Evolutionary conservation across 2,888 invertebrate species (phyloP).

Genomic region (Melanotus villosus): DNA sequence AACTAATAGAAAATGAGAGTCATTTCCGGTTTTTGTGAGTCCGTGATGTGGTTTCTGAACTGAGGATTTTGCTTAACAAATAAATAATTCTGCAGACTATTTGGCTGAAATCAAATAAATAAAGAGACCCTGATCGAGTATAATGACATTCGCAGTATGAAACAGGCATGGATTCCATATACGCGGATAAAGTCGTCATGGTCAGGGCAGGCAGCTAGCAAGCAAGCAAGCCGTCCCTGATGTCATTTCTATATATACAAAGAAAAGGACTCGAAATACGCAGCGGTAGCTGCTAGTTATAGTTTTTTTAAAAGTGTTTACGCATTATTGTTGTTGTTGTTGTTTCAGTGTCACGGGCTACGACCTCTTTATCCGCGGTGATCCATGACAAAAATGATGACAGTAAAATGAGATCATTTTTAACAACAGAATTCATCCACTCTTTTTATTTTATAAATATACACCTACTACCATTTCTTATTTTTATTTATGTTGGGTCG

Average conservation of each 20-base stretch:
- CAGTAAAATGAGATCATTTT: constrained; percentile 49
- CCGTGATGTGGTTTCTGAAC: too few species aligned
- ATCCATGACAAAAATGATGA: constrained; percentile 45
- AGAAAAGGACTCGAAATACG: constrained; percentile 38
- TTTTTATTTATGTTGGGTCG: not conserved
- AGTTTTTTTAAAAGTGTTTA: constrained; percentile 44
- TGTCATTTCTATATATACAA: constrained; percentile 43
- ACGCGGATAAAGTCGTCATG: constrained; percentile 30
- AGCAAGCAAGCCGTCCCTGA: too few species aligned
- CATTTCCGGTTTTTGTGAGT: not conserved
- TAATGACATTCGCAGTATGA: constrained; percentile 35
- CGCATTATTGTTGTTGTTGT: constrained; percentile 44
- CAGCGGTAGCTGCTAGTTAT: constrained; percentile 27
- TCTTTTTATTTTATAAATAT: constrained; percentile 31
- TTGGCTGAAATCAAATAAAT: not conserved
- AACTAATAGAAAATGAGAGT: not conserved
- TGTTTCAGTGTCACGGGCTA: constrained; percentile 44
- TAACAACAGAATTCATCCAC: constrained; percentile 38
- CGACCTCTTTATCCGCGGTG: constrained; percentile 45
- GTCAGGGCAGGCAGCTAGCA: constrained; percentile 34
- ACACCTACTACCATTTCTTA: constrained; percentile 30
- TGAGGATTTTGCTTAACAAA: too few species aligned
- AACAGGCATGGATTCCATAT: constrained; percentile 31
- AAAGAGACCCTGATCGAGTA: constrained; percentile 38
- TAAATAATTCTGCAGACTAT: too few species aligned